A percentile compares a stretch with the other conserved stretches of the same genome.
Evolutionary conservation across 64 coral and sea anemone species (phyloP).

Genomic region (Astreopora myriophthalma): DNA sequence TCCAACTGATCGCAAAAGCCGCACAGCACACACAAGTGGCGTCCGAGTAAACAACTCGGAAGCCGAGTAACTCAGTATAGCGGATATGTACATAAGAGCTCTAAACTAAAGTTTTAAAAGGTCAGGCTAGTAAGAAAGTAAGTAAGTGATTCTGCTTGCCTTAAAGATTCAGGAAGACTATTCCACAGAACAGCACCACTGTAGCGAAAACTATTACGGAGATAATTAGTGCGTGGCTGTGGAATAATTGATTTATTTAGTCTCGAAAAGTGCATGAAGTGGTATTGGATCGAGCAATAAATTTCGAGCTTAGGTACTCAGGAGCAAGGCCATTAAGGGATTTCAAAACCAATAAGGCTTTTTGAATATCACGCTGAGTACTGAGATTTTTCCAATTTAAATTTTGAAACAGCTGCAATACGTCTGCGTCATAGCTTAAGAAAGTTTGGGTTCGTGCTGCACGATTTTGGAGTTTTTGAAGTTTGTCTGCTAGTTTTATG

Average conservation of each 20-base stretch:
- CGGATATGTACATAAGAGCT: too few species aligned
- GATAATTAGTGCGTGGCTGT: constrained; percentile 4
- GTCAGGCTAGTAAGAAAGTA: too few species aligned
- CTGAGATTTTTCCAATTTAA: too few species aligned
- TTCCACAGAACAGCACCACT: constrained; percentile 12
- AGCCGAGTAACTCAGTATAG: too few species aligned
- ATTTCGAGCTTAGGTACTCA: constrained; percentile 32
- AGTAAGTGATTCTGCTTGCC: too few species aligned
- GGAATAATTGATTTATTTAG: too few species aligned
- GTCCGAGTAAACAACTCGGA: too few species aligned
- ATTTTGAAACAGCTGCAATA: too few species aligned
- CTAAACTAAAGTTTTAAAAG: too few species aligned
- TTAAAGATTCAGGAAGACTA: constrained; percentile 14
- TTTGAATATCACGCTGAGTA: not conserved
- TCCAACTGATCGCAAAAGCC: too few species aligned
- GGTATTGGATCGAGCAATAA: not conserved
- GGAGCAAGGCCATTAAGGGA: constrained; percentile 13
- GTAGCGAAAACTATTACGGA: constrained; percentile 12
- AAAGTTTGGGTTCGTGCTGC: not conserved
- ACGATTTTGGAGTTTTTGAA: constrained; percentile 35
- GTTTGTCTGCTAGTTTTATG: not conserved
- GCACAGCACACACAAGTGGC: too few species aligned
- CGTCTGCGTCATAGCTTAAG: not conserved
- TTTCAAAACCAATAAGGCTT: constrained; percentile 30
- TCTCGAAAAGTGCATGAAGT: too few species aligned